A percentile compares a stretch with the other conserved stretches of the same genome.
Conservation (phyloP, 2,113 vertebrate species). For the Heptranchias perlo region DNA sequence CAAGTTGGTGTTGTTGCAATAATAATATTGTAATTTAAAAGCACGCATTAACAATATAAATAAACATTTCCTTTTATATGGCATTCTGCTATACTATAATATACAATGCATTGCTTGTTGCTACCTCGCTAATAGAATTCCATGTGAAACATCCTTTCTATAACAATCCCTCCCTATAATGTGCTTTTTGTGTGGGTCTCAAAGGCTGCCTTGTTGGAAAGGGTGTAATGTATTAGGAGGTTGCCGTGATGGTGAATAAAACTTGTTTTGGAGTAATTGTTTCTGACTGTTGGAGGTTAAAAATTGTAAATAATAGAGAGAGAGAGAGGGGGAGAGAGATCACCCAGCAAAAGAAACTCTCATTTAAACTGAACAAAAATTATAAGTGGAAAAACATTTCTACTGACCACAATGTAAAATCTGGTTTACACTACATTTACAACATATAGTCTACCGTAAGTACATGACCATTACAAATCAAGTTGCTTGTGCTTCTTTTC, state of each 20-base stretch:
- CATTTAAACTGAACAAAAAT: background rate
- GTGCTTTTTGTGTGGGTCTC: background rate
- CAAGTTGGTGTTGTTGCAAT: background rate
- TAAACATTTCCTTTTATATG: background rate
- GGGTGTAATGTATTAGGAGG: background rate
- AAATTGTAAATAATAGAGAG: background rate
- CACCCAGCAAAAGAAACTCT: background rate
- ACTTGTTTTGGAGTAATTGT: background rate
- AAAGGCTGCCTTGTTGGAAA: background rate
- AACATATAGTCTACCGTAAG: background rate
- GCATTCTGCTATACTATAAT: background rate
- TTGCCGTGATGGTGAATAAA: background rate
- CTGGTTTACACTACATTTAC: background rate
- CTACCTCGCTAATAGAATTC: background rate
- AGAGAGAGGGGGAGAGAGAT: background rate
- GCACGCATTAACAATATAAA: background rate
- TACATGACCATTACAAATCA: background rate
- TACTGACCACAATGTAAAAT: background rate
- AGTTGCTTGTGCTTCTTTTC: background rate
- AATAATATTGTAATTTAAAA: background rate
- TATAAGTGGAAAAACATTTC: background rate
- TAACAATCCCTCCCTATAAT: background rate
- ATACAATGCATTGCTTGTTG: background rate
- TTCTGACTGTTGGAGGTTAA: background rate
- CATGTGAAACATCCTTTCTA: background rate